phyloP scores from a whole-genome alignment of 2,888 invertebrate species.

The Seira musarum region DNA sequence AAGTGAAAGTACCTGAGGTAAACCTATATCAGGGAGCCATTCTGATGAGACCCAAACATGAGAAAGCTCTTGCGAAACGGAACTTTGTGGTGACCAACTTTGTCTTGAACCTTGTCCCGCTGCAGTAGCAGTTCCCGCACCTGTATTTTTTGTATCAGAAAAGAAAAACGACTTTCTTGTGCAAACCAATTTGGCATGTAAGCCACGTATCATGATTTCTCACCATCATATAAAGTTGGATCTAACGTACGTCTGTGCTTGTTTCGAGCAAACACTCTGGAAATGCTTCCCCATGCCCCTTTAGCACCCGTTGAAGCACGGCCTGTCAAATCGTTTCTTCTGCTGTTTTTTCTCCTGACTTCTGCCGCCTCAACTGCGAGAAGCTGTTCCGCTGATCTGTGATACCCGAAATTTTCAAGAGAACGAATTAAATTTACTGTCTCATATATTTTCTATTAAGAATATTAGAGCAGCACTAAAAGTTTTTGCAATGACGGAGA shows the following conservation, averaged over 20 bases:
- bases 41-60: conserved; percentile 96
- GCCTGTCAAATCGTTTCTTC: conserved; percentile 68
- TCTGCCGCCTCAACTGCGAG: conserved; percentile 75
- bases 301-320: conserved; percentile 69
- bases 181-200: conserved; percentile 37
- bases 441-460: neutral
- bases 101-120: conserved; percentile 64
- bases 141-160: conserved; percentile 44
- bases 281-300: conserved; percentile 92
- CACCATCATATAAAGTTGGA: conserved; percentile 78
- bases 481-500: neutral
- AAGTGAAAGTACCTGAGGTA: conserved; percentile 78
- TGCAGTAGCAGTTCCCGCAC: conserved; percentile 37
- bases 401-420: conserved; percentile 45
- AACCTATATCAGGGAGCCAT: conserved; percentile 92
- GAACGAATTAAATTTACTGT: neutral
- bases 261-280: conserved; percentile 88
- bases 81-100: conserved; percentile 70
- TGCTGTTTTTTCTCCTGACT: conserved; percentile 69
- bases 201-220: conserved; percentile 55
- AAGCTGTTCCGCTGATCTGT: conserved; percentile 86
- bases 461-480: neutral
- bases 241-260: conserved; percentile 85
- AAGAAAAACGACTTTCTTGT: conserved; percentile 25
- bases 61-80: conserved; percentile 77